These are phyloP conservation scores for Australoheros facetus DNA, from an alignment of 2,797 vertebrate species.

Conservation along the genomic window DNA sequence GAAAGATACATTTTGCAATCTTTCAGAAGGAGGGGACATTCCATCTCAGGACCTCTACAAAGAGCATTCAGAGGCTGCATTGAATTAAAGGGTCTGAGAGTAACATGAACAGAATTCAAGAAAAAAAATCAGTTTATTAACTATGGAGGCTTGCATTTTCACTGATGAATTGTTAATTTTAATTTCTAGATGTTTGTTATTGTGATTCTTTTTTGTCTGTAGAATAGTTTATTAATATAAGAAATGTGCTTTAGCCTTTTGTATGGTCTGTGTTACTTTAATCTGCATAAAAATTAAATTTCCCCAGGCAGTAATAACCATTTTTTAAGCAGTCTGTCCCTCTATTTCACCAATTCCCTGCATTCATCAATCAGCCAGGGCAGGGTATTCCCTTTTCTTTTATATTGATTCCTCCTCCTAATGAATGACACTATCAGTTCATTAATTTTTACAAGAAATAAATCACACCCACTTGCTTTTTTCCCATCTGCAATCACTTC, in stretches of 20 bases:
- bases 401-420: background rate
- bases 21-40: background rate
- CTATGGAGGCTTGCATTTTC: background rate
- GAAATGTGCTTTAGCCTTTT: background rate
- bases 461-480: background rate
- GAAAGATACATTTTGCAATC: background rate
- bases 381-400: background rate
- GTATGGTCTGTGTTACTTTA: background rate
- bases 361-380: background rate
- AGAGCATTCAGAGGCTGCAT: background rate
- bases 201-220: too few relatives aligned
- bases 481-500: background rate
- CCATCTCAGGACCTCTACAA: background rate
- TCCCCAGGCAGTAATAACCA: background rate
- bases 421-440: background rate
- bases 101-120: background rate
- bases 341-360: background rate
- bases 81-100: too few relatives aligned
- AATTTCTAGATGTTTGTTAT: background rate
- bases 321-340: background rate
- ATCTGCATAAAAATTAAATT: background rate
- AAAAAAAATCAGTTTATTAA: background rate
- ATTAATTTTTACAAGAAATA: slow-evolving; percentile 5
- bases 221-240: background rate
- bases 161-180: background rate